These are phyloP conservation scores for Cantharis rufa DNA, from an alignment of 2,888 invertebrate genomes.

Conservation along the genomic window DNA sequence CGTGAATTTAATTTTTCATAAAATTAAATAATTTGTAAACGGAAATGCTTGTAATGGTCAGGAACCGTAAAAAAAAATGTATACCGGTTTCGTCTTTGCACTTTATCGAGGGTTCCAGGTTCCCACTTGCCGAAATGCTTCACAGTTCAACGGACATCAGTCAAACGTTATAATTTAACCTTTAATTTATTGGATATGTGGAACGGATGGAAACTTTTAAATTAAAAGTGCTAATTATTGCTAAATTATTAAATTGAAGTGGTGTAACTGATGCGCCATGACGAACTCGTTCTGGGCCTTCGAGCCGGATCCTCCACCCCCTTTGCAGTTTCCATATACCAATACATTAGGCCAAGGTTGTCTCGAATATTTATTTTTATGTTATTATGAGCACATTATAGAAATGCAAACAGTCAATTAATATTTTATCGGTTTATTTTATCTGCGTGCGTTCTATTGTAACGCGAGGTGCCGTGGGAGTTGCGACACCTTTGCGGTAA, in stretches of 20 bases:
- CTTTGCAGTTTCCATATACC: background rate
- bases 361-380: background rate
- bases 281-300: background rate
- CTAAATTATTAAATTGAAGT: background rate
- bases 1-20: background rate
- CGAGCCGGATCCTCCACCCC: background rate
- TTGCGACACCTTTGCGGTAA: background rate
- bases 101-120: background rate
- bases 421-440: background rate
- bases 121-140: background rate
- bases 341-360: background rate
- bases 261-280: background rate
- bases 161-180: background rate
- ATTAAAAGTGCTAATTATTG: background rate
- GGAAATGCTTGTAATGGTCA: background rate
- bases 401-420: background rate
- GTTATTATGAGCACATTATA: background rate
- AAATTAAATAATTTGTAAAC: background rate
- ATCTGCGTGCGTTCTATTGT: background rate
- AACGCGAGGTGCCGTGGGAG: background rate
- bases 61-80: background rate
- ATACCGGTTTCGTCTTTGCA: background rate
- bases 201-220: background rate
- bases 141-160: background rate
- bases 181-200: background rate